phyloP scores from a whole-genome alignment of 2,797 vertebrate genomes.

The Peromyscus attwateri region DNA sequence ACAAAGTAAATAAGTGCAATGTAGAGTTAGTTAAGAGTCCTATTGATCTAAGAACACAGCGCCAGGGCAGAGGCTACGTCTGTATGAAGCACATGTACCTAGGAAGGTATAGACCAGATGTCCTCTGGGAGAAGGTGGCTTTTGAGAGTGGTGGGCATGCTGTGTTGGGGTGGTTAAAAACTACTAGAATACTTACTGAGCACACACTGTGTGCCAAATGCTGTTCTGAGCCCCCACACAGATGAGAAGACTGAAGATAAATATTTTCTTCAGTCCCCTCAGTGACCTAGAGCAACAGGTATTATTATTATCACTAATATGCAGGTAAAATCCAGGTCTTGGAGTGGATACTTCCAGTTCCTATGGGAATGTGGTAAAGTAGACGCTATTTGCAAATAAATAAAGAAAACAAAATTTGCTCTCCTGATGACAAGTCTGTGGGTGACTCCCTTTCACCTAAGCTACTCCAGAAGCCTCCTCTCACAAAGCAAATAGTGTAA shows the following conservation, averaged over 20 bases:
- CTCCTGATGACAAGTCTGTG: neutral
- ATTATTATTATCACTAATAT: neutral
- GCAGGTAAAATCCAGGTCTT: neutral
- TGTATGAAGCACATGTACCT: fast-evolving
- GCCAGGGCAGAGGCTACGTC: neutral
- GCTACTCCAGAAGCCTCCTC: neutral
- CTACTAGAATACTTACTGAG: neutral
- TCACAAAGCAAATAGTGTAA: neutral
- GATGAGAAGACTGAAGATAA: neutral
- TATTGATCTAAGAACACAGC: neutral
- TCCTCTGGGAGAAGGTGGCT: neutral
- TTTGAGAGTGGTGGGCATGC: neutral
- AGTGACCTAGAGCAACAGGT: neutral
- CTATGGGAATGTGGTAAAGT: neutral
- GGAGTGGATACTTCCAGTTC: neutral
- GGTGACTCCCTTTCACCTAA: neutral
- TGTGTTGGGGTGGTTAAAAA: neutral
- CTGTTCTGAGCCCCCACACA: neutral
- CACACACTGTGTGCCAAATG: neutral
- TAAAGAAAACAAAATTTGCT: neutral
- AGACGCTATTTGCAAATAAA: neutral
- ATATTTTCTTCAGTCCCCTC: conserved; percentile 7
- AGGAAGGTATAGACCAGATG: neutral
- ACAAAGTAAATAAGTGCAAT: neutral
- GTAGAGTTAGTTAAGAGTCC: neutral